A percentile compares a stretch with the other conserved stretches of the same genome.
Evolutionary conservation across 2,797 vertebrate genomes (phyloP).

Genomic region (Epinephelus awoara): DNA sequence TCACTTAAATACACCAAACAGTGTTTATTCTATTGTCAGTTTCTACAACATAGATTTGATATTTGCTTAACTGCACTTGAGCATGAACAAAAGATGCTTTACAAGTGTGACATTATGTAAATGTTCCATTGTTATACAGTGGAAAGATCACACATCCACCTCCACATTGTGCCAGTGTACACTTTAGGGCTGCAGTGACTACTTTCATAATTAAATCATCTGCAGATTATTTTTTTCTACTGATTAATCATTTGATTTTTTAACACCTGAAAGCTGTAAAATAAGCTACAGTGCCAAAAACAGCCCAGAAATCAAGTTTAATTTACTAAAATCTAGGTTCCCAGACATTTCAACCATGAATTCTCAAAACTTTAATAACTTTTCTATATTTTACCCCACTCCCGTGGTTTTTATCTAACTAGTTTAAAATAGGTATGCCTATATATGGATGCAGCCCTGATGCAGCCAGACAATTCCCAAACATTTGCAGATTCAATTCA

Average conservation of each 20-base stretch:
- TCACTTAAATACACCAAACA: not conserved
- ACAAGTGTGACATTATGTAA: not conserved
- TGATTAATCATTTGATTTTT: not conserved
- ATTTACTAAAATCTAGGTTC: too few relatives aligned
- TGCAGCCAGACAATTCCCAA: too few relatives aligned
- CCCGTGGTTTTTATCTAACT: too few relatives aligned
- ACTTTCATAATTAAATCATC: not conserved
- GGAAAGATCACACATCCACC: not conserved
- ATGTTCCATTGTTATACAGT: not conserved
- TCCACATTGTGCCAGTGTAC: not conserved
- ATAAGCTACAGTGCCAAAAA: too few relatives aligned
- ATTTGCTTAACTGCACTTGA: not conserved
- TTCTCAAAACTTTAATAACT: too few relatives aligned
- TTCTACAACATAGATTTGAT: not conserved
- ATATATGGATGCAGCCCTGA: too few relatives aligned
- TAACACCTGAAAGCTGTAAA: not conserved
- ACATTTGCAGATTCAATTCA: too few relatives aligned
- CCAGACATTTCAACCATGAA: too few relatives aligned
- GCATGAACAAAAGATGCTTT: not conserved
- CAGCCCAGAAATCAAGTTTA: too few relatives aligned
- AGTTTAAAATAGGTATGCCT: too few relatives aligned
- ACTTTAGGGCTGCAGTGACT: not conserved
- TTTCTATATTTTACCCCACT: too few relatives aligned
- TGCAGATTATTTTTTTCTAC: not conserved
- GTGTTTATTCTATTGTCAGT: not conserved